Evolutionary conservation across 1,140 invertebrate species (phyloP), one percentile per base, ranked within the genome.

Genomic region (Drosophila biarmipes): DNA sequence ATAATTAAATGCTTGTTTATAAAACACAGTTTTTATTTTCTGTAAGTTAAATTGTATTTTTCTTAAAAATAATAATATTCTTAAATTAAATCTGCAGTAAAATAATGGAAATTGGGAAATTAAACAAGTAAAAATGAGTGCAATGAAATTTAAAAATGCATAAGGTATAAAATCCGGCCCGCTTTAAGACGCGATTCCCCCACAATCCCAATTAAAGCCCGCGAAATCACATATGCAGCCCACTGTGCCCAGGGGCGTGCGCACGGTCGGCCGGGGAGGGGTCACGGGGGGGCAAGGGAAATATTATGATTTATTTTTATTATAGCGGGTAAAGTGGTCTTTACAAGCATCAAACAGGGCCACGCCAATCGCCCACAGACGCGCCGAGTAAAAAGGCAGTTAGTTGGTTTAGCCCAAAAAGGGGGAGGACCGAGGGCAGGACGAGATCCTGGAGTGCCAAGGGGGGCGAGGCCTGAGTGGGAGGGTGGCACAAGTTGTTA

Each of bases 261-360:
- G 34, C 34, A 12, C 8, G 12, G 4, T 0, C 10, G 34, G 31
- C 5, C 17, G 2, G 51, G 19, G 63, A 54, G 57, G 54, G 48
- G 51, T 49, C 73, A 67, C 69, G 10, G 81, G 45, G 45, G 77
- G 72, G 68, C 38, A 62, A 62, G 63, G 71, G 86, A 77, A 90
- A 90, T 91, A 91, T 91, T 91, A 91, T 91, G 90, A 91, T 91
- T 91, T 91, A 91, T 91, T 91, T 91, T 91, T 91, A 91, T 91
- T 91, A 91, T 76, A 86, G 90, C 87, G 82, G 80, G 86, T 91
- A 91, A 90, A 91, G 81, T 90, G 85, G 85, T 90, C 82, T 90
- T 91, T 91, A 86, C 84, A 87, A 90, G 84, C 84, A 87, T 89
- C 84, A 87, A 87, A 87, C 84, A 82, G 75, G 66, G 66, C 63